Percentiles rank a stretch among this genome's conserved stretches.
Evolutionary conservation across 2,888 invertebrate genomes (phyloP).

Genomic region (Cactoblastis cactorum): DNA sequence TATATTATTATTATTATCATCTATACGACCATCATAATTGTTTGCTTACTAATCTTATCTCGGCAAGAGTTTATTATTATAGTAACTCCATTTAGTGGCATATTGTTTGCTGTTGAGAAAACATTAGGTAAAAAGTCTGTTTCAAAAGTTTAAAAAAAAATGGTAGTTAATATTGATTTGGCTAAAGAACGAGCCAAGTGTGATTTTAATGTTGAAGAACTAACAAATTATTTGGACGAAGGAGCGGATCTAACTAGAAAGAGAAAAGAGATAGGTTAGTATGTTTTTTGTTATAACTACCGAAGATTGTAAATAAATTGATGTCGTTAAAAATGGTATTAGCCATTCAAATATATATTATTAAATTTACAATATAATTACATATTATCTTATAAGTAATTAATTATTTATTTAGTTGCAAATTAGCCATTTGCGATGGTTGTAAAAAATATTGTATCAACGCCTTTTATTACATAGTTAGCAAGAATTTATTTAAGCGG

Average conservation of each 20-base stretch:
- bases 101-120: background rate
- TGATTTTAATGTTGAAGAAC: slow-evolving; percentile 84
- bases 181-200: slow-evolving; percentile 84
- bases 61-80: background rate
- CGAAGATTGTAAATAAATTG: too few relatives aligned
- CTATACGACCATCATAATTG: too few relatives aligned
- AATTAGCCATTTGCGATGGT: too few relatives aligned
- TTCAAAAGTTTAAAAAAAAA: slow-evolving; percentile 1
- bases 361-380: too few relatives aligned
- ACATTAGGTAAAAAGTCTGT: background rate
- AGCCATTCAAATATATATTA: too few relatives aligned
- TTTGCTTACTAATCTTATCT: background rate
- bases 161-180: slow-evolving; percentile 82
- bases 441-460: too few relatives aligned
- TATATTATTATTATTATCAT: too few relatives aligned
- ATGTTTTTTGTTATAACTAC: background rate
- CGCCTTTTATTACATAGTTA: too few relatives aligned
- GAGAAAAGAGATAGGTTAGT: slow-evolving; percentile 70
- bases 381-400: too few relatives aligned
- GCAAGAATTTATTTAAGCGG: too few relatives aligned
- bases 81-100: background rate
- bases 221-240: slow-evolving; percentile 88
- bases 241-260: slow-evolving; percentile 82
- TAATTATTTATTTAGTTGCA: too few relatives aligned
- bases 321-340: too few relatives aligned